These are phyloP conservation scores for Physeter macrocephalus DNA, from an alignment of 2,113 vertebrate species.

Conservation along the genomic window DNA sequence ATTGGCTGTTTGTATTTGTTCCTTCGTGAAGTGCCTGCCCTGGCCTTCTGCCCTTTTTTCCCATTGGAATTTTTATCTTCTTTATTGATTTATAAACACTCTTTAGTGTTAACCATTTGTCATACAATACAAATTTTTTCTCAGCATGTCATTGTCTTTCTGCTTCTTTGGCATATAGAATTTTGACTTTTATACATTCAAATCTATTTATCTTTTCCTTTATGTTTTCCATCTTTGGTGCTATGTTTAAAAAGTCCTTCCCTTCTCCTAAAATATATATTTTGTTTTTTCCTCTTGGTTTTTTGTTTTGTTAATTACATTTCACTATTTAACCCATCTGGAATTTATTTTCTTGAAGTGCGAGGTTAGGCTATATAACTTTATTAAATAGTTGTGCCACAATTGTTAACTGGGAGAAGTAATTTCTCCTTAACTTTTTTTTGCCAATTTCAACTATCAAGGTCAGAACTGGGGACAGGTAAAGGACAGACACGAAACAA, in stretches of 20 bases:
- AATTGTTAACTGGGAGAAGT: neutral
- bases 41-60: neutral
- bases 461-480: neutral
- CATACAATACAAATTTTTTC: neutral
- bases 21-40: neutral
- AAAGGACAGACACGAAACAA: neutral
- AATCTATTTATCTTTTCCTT: neutral
- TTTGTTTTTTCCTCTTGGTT: neutral
- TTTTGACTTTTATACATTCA: neutral
- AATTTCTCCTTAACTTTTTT: neutral
- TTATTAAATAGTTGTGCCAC: neutral
- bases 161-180: neutral
- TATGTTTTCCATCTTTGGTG: neutral
- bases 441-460: neutral
- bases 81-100: neutral
- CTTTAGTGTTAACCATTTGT: neutral
- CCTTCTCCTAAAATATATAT: neutral
- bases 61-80: neutral
- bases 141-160: neutral
- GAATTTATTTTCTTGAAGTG: neutral
- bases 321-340: neutral
- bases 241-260: neutral
- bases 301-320: neutral
- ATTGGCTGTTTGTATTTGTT: conserved; percentile 3
- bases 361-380: neutral